These are phyloP conservation scores for Spodoptera littoralis DNA, from an alignment of 2,888 invertebrate species.

Conservation along the genomic window DNA sequence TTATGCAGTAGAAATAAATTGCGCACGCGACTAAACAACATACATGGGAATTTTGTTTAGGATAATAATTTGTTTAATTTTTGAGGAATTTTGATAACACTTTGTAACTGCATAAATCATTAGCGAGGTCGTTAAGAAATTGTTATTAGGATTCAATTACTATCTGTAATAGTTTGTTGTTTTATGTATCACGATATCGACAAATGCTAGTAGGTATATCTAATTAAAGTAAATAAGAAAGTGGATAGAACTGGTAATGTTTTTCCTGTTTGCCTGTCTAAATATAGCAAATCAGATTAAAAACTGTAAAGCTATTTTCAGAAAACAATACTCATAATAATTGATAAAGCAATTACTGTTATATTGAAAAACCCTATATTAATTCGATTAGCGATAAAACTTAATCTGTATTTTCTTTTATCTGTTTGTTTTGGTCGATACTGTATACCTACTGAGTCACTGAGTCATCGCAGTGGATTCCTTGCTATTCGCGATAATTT, in stretches of 20 bases:
- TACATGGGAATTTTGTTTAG: constrained; percentile 5
- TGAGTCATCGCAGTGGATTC: constrained; percentile 20
- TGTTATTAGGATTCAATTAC: too few relatives aligned
- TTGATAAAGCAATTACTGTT: neutral
- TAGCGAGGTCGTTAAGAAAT: too few relatives aligned
- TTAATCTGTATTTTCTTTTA: constrained; percentile 6
- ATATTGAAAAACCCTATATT: constrained; percentile 20
- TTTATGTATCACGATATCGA: too few relatives aligned
- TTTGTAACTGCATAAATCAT: neutral
- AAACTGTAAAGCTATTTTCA: constrained; percentile 21
- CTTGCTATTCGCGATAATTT: constrained; percentile 13
- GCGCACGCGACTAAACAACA: constrained; percentile 5
- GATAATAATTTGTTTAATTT: constrained; percentile 2
- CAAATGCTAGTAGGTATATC: too few relatives aligned
- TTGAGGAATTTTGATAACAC: neutral
- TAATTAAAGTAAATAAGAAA: too few relatives aligned
- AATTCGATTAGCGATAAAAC: constrained; percentile 7
- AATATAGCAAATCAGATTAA: constrained; percentile 27
- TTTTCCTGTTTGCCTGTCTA: constrained; percentile 26
- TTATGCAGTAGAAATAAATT: constrained; percentile 1
- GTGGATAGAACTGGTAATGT: constrained; percentile 3
- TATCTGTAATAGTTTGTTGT: too few relatives aligned
- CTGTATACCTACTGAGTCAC: too few relatives aligned
- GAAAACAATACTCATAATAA: constrained; percentile 14
- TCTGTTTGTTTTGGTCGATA: constrained; percentile 33